Base-by-base conservation (phyloP, 2,113 vertebrate genomes). In the Channa maculata region DNA sequence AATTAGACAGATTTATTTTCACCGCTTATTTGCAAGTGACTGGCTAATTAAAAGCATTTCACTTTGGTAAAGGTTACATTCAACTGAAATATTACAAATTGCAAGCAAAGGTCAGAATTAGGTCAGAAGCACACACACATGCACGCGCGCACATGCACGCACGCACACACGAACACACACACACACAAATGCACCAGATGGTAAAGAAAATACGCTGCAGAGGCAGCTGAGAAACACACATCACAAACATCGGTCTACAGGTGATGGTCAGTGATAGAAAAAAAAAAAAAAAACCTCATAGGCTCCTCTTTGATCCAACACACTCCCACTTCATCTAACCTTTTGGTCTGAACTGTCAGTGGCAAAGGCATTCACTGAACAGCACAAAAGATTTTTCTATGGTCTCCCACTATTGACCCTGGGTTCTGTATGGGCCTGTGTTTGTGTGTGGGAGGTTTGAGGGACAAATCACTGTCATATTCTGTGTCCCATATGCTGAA, bases 241-340 rank as follows among this genome's bases (percentile, higher is more conserved):
- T 62, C 1, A 50, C 55, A 74, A 61, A 75, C n/a, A 14, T 4
- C 49, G 24, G 43, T 68, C 9, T 41, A 34, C 46, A 58, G 43
- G 58, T 64, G 8, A 24, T 24, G 24, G 24, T 24, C 24, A 24
- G 24, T 24, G 61, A 52, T 67, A 34, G 50, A 36, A 58, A 58
- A 76, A 0, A 1, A 37, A n/a, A 13, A 9, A 34, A 57, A 6
- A 57, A n/a, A n/a, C n/a, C 58, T 66, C 54, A 65, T 44, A 61
- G 2, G 11, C 7, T 2, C 6, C 11, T 37, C 76, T 85, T 83
- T 83, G 74, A 83, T 87, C 70, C 53, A 57, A 24, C 24, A 69
- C 41, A 57, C 84, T 74, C 83, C 71, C 62, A 82, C 77, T 77
- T 79, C 54, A 52, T 82, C 62, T 60, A 64, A 80, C 80, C 69